phyloP scores from a whole-genome alignment of 2,888 invertebrate species.

The Eugnorisma glareosa region DNA sequence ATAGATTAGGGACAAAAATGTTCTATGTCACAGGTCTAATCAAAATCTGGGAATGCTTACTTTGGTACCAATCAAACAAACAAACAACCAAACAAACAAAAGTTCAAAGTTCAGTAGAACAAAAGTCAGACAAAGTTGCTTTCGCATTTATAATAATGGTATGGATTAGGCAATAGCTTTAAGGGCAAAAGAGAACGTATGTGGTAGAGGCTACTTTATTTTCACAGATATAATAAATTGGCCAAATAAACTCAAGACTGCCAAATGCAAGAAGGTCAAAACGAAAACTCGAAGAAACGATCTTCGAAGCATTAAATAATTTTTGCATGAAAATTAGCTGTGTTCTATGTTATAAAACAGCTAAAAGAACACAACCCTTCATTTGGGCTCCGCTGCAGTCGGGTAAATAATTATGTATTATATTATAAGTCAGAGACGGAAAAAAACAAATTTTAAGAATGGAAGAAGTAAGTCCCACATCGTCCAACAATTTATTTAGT shows the following conservation, averaged over 20 bases:
- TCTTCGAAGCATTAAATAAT: neutral
- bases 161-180: neutral
- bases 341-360: neutral
- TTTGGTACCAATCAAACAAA: too few species aligned
- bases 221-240: neutral
- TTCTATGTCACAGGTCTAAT: too few species aligned
- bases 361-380: neutral
- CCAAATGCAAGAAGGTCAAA: neutral
- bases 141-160: neutral
- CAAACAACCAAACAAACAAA: too few species aligned
- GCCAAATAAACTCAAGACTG: neutral
- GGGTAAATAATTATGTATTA: too few species aligned
- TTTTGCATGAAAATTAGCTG: neutral
- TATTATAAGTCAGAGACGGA: neutral
- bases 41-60: too few species aligned
- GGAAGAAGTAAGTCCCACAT: neutral
- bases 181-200: neutral
- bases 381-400: neutral
- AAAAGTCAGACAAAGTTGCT: neutral
- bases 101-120: too few species aligned
- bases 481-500: neutral
- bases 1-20: too few species aligned
- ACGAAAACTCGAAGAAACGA: neutral
- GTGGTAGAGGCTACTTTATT: neutral
- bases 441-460: neutral